Evolutionary conservation across 1,140 invertebrate genomes (phyloP), one percentile per base, ranked within the genome.

Genomic region (Drosophila orosa): DNA sequence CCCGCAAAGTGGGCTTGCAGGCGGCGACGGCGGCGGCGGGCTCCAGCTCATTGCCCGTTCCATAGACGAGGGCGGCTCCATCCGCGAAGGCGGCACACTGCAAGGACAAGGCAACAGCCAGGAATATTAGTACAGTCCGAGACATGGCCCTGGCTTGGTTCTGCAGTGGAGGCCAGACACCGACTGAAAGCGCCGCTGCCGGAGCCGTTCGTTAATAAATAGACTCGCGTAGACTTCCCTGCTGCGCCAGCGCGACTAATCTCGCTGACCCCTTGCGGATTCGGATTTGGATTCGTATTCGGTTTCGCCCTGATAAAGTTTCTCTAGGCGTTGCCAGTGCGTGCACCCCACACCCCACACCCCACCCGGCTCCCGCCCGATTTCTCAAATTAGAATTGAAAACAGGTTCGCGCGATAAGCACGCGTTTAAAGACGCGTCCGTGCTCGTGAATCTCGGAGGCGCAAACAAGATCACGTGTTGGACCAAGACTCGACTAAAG

Each of bases 81-180:
- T 91, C 84, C 60, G 62, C 84, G 42, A 58, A 80, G 27, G 90
- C 71, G 25, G 76, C 76, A 33, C 90, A 91, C 90, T 91, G 90
- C 61, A 87, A 86, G 66, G 39, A 59, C 24, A 60, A 72, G 48
- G 78, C 44, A 75, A 78, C 27, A 52, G 62, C 76, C 54, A 84
- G 54, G 47, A 84, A 80, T 84, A 87, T 87, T 89, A 87, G 67
- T 72, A 78, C 45, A 15, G 48, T 68, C 37, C 58, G 56, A 52
- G 59, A 56, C 79, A 84, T 74, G 59, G 55, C 67, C 50, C 56
- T 76, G 39, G 48, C 35, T 7, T 35, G 19, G 50, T 54, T 54
- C 17, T 35, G 24, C 54, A 60, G 3, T 39, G 67, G 44, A 52
- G 69, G 17, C 15, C 45, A 50, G 62, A 57, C 58, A 27, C 29